Conservation (phyloP, 2,113 vertebrate species). For the Paraplagusia blochii region DNA sequence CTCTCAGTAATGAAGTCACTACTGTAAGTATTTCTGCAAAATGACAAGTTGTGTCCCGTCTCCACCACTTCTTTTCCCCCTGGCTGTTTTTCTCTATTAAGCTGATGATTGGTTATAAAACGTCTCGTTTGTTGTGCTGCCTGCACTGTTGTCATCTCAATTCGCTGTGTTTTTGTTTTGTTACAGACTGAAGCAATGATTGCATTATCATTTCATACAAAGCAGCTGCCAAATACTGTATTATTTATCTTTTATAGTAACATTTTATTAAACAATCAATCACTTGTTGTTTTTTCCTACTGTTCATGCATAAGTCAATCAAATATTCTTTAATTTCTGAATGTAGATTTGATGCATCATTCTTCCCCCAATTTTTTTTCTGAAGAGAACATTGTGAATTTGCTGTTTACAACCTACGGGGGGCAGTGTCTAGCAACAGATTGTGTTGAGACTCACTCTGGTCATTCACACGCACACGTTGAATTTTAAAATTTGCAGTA, state of each 20-base stretch:
- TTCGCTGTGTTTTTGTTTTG: background rate
- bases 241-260: too few relatives aligned
- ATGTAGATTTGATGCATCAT: too few relatives aligned
- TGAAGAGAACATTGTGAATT: background rate
- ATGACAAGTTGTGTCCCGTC: slow-evolving; percentile 40
- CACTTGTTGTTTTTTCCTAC: too few relatives aligned
- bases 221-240: too few relatives aligned
- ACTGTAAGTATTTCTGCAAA: background rate
- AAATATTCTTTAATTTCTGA: too few relatives aligned
- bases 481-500: too few relatives aligned
- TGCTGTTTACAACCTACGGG: slow-evolving; percentile 4
- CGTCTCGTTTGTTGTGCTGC: background rate
- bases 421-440: slow-evolving; percentile 33
- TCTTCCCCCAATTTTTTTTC: background rate
- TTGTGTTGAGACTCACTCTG: background rate
- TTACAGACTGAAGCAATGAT: too few relatives aligned
- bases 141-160: background rate
- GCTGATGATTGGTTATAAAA: background rate
- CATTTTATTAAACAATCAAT: too few relatives aligned
- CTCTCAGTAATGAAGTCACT: background rate
- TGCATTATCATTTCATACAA: too few relatives aligned
- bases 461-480: background rate
- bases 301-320: too few relatives aligned
- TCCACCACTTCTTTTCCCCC: too few relatives aligned
- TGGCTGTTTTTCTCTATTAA: background rate